Percentiles rank a stretch among this genome's conserved stretches.
Evolutionary conservation across 2,888 invertebrate species (phyloP).

Genomic region (Patella caerulea): DNA sequence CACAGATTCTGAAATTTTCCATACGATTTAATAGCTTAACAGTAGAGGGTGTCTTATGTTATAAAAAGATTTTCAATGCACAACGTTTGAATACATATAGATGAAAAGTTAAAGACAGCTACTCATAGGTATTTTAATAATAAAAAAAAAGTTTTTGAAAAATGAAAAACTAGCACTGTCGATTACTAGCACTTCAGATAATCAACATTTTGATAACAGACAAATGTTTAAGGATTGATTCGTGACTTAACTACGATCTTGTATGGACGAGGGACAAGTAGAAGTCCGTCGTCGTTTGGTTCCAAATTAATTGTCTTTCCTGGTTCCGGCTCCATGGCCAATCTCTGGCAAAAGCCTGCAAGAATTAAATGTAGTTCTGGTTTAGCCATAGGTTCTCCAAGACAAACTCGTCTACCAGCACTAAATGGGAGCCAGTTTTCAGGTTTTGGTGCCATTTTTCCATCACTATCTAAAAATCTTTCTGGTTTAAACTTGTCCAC

Average conservation of each 20-base stretch:
- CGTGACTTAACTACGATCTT: not conserved
- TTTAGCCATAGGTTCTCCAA: constrained; percentile 58
- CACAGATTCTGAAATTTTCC: too few species aligned
- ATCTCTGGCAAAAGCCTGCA: constrained; percentile 28
- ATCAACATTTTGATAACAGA: too few species aligned
- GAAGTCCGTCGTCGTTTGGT: not conserved
- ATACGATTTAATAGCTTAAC: too few species aligned
- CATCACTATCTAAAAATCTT: constrained; percentile 50
- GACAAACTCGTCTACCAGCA: constrained; percentile 57
- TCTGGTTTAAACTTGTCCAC: constrained; percentile 53
- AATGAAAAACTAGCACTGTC: too few species aligned
- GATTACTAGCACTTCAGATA: too few species aligned
- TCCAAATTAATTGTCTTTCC: not conserved
- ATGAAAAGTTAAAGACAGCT: too few species aligned
- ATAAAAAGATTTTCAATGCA: too few species aligned
- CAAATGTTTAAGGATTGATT: too few species aligned
- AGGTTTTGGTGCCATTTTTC: constrained; percentile 49
- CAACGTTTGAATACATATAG: too few species aligned
- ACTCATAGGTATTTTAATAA: too few species aligned
- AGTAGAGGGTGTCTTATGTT: too few species aligned
- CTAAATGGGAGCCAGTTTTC: constrained; percentile 59
- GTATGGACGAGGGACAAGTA: not conserved
- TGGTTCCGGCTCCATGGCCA: not conserved
- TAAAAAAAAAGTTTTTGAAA: too few species aligned
- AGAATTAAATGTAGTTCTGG: constrained; percentile 50